Conservation (phyloP, 53 echinoderm and acorn worm species). For the Hippasteria phrygiana region DNA sequence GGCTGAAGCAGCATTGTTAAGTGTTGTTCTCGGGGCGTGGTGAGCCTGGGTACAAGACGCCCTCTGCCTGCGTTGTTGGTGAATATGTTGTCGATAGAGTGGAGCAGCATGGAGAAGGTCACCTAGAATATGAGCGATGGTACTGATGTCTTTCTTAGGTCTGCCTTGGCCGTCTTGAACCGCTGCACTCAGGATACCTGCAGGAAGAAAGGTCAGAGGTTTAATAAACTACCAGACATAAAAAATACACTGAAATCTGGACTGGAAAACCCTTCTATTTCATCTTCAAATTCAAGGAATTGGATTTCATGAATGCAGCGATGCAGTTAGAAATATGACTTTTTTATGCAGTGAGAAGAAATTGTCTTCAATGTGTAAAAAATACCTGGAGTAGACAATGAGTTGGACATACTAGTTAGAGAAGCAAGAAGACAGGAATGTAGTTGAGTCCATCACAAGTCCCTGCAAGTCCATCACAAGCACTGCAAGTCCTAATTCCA, state of each 20-base stretch:
- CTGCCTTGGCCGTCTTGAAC: constrained; percentile 68
- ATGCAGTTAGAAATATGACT: no score
- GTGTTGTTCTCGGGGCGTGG: constrained; percentile 16
- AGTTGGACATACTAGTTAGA: neutral
- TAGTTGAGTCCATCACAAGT: neutral
- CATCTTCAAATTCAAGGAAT: neutral
- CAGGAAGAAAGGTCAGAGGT: neutral
- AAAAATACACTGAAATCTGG: no score
- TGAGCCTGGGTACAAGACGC: constrained; percentile 38
- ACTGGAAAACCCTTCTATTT: no score
- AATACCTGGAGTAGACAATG: no score
- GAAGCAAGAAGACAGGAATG: neutral
- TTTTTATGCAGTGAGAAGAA: no score
- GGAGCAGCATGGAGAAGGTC: constrained; percentile 75
- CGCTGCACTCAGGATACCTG: constrained; percentile 74
- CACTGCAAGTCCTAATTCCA: neutral
- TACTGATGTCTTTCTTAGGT: constrained; percentile 75
- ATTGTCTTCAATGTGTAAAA: no score
- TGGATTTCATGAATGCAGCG: no score
- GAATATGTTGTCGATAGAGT: constrained; percentile 67
- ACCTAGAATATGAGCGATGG: constrained; percentile 70
- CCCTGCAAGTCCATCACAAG: neutral
- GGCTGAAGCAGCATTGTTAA: constrained; percentile 23
- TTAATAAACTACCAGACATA: no score
- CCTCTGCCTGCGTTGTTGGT: constrained; percentile 42